Percentiles rank a stretch among this genome's conserved stretches.
Conservation (phyloP, 2,888 invertebrate genomes). For the Drosophila longiperda region DNA sequence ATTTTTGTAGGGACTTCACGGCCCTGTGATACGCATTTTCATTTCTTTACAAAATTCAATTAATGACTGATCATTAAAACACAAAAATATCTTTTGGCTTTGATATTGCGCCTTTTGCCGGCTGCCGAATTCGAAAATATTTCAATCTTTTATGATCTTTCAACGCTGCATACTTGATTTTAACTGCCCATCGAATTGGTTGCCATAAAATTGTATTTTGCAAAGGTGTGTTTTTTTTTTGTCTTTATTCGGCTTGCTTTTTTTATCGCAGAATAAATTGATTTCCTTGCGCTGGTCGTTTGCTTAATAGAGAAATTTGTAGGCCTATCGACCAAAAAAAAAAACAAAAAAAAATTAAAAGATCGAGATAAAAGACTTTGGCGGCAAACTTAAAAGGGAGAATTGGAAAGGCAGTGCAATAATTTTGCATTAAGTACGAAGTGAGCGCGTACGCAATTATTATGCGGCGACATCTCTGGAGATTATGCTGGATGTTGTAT, state of each 20-base stretch:
- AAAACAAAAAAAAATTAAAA: conserved; percentile 29
- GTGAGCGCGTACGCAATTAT: conserved; percentile 68
- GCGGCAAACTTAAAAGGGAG: conserved; percentile 69
- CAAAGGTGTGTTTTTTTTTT: conserved; percentile 25
- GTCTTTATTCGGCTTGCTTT: conserved; percentile 1
- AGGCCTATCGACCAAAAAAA: conserved; percentile 54
- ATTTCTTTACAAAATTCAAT: conserved; percentile 80
- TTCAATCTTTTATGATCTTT: conserved; percentile 65
- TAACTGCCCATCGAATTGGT: conserved; percentile 51
- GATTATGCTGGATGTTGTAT: conserved; percentile 56
- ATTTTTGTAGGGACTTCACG: conserved; percentile 25
- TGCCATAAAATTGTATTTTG: conserved; percentile 54
- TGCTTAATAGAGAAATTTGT: conserved; percentile 50
- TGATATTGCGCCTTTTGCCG: conserved; percentile 73
- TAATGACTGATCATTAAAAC: conserved; percentile 84
- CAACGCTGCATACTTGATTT: conserved; percentile 56
- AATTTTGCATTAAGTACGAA: conserved; percentile 80
- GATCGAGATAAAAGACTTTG: conserved; percentile 21
- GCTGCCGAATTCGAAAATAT: conserved; percentile 71
- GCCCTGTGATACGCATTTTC: conserved; percentile 67
- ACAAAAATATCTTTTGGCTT: conserved; percentile 67
- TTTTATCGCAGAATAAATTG: conserved; percentile 35
- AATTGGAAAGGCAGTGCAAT: conserved; percentile 78
- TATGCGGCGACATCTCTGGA: conserved; percentile 74
- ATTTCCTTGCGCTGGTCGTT: conserved; percentile 27